These are phyloP conservation scores for Drosophila watanabei DNA, from an alignment of 1,140 invertebrate genomes.

Conservation along the genomic window DNA sequence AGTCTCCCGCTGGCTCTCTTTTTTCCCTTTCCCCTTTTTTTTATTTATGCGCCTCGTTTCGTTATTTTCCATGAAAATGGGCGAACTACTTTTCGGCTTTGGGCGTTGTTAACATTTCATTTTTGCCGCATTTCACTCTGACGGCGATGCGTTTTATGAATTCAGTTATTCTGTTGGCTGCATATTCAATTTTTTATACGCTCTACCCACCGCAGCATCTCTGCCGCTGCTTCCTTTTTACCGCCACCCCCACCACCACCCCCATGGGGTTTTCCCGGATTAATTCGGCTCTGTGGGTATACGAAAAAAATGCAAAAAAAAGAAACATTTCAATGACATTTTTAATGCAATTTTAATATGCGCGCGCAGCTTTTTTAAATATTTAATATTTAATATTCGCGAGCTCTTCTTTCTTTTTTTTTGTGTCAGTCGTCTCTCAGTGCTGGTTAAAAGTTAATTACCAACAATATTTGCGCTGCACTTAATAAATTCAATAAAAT, in stretches of 20 bases:
- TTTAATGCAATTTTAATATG: conserved; percentile 84
- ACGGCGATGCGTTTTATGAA: conserved; percentile 54
- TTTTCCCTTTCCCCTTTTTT: not conserved
- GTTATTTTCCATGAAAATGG: conserved; percentile 41
- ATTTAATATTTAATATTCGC: conserved; percentile 52
- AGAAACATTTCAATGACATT: conserved; percentile 56
- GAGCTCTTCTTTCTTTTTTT: not conserved
- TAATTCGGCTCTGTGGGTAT: conserved; percentile 46
- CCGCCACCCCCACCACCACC: not conserved
- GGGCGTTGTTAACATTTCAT: conserved; percentile 65
- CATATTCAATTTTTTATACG: conserved; percentile 69
- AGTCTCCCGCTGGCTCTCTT: not conserved
- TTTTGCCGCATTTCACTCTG: conserved; percentile 53
- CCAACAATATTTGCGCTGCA: conserved; percentile 58
- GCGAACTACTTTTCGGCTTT: conserved; percentile 78
- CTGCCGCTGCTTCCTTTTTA: conserved; percentile 13
- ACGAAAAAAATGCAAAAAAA: not conserved
- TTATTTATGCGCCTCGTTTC: conserved; percentile 73
- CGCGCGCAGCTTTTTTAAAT: conserved; percentile 82
- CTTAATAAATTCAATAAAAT: conserved; percentile 68
- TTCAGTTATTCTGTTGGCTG: conserved; percentile 62
- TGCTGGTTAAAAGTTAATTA: conserved; percentile 66
- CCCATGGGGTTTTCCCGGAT: conserved; percentile 40
- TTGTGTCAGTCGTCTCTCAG: conserved; percentile 12
- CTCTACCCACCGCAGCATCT: conserved; percentile 31